These are phyloP conservation scores for Oryzias woworae DNA, from an alignment of 2,113 vertebrate genomes.

Conservation along the genomic window DNA sequence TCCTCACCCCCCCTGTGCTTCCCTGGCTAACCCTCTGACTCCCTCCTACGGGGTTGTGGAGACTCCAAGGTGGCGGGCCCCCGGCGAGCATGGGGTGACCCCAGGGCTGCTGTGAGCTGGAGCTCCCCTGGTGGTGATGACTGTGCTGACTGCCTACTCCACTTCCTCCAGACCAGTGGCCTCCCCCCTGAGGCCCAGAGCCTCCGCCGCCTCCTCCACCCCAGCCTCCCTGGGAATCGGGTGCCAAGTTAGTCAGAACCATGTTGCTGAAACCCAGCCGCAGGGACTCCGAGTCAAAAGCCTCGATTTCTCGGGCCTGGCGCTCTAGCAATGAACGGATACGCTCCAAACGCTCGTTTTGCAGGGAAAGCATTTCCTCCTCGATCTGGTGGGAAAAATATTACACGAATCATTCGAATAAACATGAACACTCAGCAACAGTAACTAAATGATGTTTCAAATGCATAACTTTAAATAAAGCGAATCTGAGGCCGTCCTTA, in stretches of 20 bases:
- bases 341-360: constrained; percentile 93
- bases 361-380: constrained; percentile 94
- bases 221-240: constrained; percentile 83
- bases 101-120: constrained; percentile 89
- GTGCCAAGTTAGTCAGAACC: constrained; percentile 77
- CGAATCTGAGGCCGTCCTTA: constrained; percentile 19
- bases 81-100: constrained; percentile 91
- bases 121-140: constrained; percentile 85
- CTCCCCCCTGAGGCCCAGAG: constrained; percentile 84
- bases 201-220: constrained; percentile 86
- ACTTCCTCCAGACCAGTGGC: constrained; percentile 80
- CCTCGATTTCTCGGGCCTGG: constrained; percentile 84
- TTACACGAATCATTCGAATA: background rate
- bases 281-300: constrained; percentile 98
- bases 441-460: background rate
- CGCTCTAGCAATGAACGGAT: constrained; percentile 94
- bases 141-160: constrained; percentile 73
- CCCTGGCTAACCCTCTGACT: constrained; percentile 84
- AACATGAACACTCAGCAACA: background rate
- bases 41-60: constrained; percentile 85
- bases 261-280: constrained; percentile 98
- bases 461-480: background rate
- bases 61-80: constrained; percentile 93
- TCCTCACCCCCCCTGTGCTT: constrained; percentile 87
- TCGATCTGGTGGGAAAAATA: constrained; percentile 82